Evolutionary conservation across 1,140 invertebrate genomes (phyloP), one percentile per base, ranked within the genome.

Genomic region (Lysiphlebus fabarum): DNA sequence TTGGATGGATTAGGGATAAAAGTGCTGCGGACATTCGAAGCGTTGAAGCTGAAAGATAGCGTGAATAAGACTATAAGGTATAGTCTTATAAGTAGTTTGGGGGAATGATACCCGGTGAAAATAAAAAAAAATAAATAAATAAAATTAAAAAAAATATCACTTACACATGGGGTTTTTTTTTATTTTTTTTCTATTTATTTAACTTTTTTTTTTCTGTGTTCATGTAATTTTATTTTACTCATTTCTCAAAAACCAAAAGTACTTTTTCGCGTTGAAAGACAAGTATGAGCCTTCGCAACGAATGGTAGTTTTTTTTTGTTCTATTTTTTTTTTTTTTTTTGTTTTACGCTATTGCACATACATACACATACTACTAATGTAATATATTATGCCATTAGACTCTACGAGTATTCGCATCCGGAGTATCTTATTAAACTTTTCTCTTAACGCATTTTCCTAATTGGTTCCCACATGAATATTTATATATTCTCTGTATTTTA

Each of bases 391-490:
- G 55, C 59, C 59, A 59, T 61, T 58, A 58, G 59, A 62, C 47
- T 47, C 38, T 26, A 51, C 56, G 59, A 45, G 59, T 50, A 58
- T 26, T 49, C 10, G 50, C 62, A 63, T 66, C 59, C 62, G 62
- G 50, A 58, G 49, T 37, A 41, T 57, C 62, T 66, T 63, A 62
- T 63, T 63, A 61, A 63, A 53, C 36, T 53, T 44, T 12, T 48
- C 40, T 47, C 45, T 7, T 45, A 53, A 55, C 53, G 49, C 61
- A 37, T 55, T 66, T 63, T 62, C 49, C 59, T 61, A 66, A 63
- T 61, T 63, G 62, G 26, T 63, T 58, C 44, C 37, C 60, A 54
- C 60, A 53, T 62, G 59, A 59, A 64, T 64, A 64, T 64, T 43
- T 43, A 43, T 59, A 58, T 45, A 43, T 36, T 50, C 58, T 43